Evolutionary conservation across 2,888 invertebrate genomes (phyloP).

Genomic region (Venustoraphidia nigricollis): DNA sequence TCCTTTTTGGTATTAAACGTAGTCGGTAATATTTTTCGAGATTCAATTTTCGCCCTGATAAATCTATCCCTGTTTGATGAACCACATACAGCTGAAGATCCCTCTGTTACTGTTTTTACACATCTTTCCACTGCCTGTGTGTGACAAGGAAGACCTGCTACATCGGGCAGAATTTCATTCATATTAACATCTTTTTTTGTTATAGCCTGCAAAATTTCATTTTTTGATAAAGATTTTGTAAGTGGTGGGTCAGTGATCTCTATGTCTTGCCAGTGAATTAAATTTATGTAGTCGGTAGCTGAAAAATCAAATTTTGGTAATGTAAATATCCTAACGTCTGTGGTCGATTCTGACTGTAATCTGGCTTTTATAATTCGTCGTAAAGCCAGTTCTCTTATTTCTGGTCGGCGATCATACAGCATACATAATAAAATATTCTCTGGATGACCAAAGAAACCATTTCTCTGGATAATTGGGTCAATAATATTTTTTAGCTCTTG

Average conservation of each 20-base stretch:
- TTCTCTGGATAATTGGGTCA: not conserved
- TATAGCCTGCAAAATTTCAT: too few relatives aligned
- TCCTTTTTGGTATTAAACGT: too few relatives aligned
- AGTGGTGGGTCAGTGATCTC: constrained; percentile 2
- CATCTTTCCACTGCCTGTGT: constrained; percentile 10
- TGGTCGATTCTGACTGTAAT: not conserved
- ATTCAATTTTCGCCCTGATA: constrained; percentile 3
- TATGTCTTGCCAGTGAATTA: constrained; percentile 5
- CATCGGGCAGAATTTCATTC: not conserved
- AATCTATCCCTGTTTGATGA: constrained; percentile 6
- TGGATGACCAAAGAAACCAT: not conserved
- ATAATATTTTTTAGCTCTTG: not conserved
- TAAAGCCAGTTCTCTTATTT: constrained; percentile 14
- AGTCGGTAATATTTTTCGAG: constrained; percentile 5
- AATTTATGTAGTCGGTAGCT: constrained; percentile 5
- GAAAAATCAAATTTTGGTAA: constrained; percentile 6
- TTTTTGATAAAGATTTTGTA: constrained; percentile 5
- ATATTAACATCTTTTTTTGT: constrained; percentile 1
- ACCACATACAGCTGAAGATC: constrained; percentile 6
- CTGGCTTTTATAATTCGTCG: constrained; percentile 14
- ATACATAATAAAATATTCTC: not conserved
- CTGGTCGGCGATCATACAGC: constrained; percentile 8
- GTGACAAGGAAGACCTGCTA: constrained; percentile 9
- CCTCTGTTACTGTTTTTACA: constrained; percentile 12
- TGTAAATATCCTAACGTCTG: not conserved